Evolutionary conservation across 1,140 invertebrate genomes (phyloP).

Genomic region (Bombus impatiens): DNA sequence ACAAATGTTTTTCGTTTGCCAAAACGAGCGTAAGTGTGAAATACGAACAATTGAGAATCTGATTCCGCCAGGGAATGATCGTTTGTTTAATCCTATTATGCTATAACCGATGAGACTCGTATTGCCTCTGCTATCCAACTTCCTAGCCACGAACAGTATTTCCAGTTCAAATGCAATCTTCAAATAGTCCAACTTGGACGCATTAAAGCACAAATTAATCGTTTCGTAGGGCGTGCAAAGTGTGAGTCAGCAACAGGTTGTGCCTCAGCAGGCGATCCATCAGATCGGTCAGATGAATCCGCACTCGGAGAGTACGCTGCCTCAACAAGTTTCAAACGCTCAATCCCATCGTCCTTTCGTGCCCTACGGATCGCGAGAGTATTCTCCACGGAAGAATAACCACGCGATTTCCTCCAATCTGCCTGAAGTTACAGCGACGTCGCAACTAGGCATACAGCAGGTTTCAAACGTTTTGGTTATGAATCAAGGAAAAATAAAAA

Average conservation of each 20-base stretch:
- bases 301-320: constrained; percentile 20
- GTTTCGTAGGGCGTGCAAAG: not conserved
- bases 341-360: constrained; percentile 65
- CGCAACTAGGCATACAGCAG: not conserved
- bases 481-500: not conserved
- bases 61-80: not conserved
- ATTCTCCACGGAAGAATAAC: not conserved
- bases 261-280: not conserved
- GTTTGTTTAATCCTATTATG: not conserved
- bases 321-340: constrained; percentile 18
- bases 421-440: too few relatives aligned
- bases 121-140: not conserved
- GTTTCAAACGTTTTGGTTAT: not conserved
- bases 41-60: not conserved
- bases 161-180: not conserved
- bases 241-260: constrained; percentile 46
- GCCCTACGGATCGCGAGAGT: constrained; percentile 12
- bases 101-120: not conserved
- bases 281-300: constrained; percentile 35
- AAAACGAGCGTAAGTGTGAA: not conserved
- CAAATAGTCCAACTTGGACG: not conserved
- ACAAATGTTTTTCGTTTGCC: not conserved
- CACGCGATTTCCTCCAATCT: not conserved
- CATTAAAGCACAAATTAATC: constrained; percentile 6
- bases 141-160: not conserved